These are phyloP conservation scores for Alentia gelatinosa DNA, from an alignment of 2,888 invertebrate species.

Conservation along the genomic window DNA sequence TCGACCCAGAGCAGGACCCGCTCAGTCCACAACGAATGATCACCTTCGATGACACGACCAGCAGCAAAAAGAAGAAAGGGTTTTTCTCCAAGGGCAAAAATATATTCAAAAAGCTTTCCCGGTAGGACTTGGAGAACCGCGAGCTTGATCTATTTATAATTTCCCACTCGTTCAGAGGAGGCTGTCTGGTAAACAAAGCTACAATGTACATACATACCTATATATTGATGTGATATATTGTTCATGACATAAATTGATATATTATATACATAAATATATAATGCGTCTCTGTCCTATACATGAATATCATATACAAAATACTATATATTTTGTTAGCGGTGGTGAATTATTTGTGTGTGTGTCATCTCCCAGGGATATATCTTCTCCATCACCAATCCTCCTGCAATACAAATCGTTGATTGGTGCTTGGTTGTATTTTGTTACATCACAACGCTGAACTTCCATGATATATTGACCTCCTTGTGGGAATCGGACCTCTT, in stretches of 20 bases:
- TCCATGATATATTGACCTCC: conserved; percentile 9
- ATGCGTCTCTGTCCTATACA: background rate
- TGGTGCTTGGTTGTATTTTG: conserved; percentile 23
- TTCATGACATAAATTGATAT: conserved; percentile 29
- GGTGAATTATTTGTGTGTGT: conserved; percentile 39
- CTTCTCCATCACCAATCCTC: background rate
- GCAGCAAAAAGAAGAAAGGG: conserved; percentile 63
- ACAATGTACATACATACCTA: conserved; percentile 15
- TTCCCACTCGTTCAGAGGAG: background rate
- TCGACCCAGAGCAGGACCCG: conserved; percentile 27
- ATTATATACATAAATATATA: conserved; percentile 40
- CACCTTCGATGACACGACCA: conserved; percentile 48
- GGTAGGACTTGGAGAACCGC: conserved; percentile 64
- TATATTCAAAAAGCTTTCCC: conserved; percentile 76
- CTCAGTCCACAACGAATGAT: conserved; percentile 47
- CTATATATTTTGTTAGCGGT: conserved; percentile 44
- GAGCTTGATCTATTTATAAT: conserved; percentile 48
- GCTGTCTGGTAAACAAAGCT: background rate
- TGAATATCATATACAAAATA: background rate
- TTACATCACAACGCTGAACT: conserved; percentile 19
- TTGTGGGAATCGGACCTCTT: background rate
- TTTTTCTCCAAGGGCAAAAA: conserved; percentile 75
- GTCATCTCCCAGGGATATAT: conserved; percentile 18
- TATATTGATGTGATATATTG: conserved; percentile 49
- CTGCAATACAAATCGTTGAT: background rate